Evolutionary conservation across 2,797 vertebrate species (phyloP).

Genomic region (Lepus oiostolus): DNA sequence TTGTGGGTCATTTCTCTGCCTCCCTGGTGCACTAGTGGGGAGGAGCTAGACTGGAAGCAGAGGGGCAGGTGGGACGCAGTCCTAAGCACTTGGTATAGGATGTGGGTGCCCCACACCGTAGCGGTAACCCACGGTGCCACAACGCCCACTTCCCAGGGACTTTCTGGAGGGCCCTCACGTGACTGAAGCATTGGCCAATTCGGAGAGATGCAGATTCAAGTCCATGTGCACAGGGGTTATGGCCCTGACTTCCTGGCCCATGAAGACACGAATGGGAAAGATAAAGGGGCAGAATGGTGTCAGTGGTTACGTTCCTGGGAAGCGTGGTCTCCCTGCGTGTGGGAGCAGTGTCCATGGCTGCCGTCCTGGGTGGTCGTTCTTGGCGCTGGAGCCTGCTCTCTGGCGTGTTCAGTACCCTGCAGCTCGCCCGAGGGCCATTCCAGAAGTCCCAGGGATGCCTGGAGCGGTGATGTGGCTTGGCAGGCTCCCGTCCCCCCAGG

Average conservation of each 20-base stretch:
- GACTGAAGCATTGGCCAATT: too few species aligned
- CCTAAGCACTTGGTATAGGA: too few species aligned
- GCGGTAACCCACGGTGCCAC: too few species aligned
- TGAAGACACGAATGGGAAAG: background rate
- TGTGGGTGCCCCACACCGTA: too few species aligned
- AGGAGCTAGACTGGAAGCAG: too few species aligned
- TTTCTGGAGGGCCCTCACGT: too few species aligned
- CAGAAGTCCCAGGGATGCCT: background rate
- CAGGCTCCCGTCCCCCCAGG: background rate
- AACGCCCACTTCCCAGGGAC: too few species aligned
- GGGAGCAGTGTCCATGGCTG: background rate
- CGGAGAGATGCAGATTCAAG: background rate
- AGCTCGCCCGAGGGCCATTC: background rate
- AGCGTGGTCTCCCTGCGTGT: fast-evolving
- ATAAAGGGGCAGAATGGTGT: background rate
- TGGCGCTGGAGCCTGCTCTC: background rate
- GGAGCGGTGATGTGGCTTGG: too few species aligned
- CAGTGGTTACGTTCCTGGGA: too few species aligned
- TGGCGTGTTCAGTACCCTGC: fast-evolving
- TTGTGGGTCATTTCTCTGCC: too few species aligned
- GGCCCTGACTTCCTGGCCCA: background rate
- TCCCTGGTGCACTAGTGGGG: too few species aligned
- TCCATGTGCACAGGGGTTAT: background rate
- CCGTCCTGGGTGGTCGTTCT: background rate
- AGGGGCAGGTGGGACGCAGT: too few species aligned